Evolutionary conservation across 2,113 vertebrate genomes (phyloP).

Genomic region (Neogale vison): DNA sequence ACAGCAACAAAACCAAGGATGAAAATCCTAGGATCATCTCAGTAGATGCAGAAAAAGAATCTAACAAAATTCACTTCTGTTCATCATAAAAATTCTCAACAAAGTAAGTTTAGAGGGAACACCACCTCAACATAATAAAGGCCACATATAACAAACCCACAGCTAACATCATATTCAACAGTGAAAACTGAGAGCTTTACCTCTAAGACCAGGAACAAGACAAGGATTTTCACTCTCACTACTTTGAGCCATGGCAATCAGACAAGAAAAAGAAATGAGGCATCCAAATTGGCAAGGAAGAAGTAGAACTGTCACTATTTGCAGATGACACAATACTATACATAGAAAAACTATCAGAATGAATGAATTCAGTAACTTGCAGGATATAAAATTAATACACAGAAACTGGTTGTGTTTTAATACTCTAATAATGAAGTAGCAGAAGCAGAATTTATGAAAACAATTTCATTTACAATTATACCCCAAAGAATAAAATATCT

Average conservation of each 20-base stretch:
- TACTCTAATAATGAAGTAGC: background rate
- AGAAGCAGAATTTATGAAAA: background rate
- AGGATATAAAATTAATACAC: background rate
- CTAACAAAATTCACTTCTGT: background rate
- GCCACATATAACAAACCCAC: background rate
- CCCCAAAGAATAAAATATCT: background rate
- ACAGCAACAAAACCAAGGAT: background rate
- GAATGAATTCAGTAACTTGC: background rate
- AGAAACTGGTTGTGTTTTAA: background rate
- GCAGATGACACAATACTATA: background rate
- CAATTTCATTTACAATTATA: background rate
- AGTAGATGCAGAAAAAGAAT: background rate
- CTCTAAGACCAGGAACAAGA: background rate
- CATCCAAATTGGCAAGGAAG: background rate
- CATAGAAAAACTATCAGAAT: background rate
- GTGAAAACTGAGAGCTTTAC: background rate
- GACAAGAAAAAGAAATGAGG: background rate
- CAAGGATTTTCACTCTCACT: background rate
- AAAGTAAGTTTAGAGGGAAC: background rate
- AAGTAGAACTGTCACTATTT: background rate
- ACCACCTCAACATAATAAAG: background rate
- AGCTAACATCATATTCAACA: background rate
- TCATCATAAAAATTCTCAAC: background rate
- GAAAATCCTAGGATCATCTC: background rate
- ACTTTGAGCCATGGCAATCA: background rate